phyloP scores from a whole-genome alignment of 1,140 invertebrate species.

The Pectinophora gossypiella region DNA sequence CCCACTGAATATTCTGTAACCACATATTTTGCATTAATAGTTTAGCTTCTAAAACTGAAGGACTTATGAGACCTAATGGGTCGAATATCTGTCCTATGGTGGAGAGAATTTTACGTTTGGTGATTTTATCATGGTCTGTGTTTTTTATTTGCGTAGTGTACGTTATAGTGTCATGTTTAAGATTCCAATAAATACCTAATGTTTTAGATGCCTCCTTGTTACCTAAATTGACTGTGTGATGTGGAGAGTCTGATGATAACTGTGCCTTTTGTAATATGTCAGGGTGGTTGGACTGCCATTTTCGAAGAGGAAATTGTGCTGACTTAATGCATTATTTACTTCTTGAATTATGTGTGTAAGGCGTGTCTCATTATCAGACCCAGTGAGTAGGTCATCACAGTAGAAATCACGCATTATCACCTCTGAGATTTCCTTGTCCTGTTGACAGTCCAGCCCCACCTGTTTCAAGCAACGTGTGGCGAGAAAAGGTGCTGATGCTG shows the following conservation, averaged over 20 bases:
- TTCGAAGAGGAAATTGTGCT: slow-evolving; percentile 4
- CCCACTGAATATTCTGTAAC: slow-evolving; percentile 34
- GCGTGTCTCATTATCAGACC: slow-evolving; percentile 14
- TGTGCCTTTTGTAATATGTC: neutral
- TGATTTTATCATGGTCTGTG: slow-evolving; percentile 17
- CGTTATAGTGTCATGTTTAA: neutral
- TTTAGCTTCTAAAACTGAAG: slow-evolving; percentile 34
- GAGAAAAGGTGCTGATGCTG: slow-evolving; percentile 33
- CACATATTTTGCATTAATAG: slow-evolving; percentile 44
- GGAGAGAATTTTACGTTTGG: slow-evolving; percentile 36
- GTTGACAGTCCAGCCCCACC: slow-evolving; percentile 26
- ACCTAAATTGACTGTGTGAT: neutral
- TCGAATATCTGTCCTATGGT: slow-evolving; percentile 29
- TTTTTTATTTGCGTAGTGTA: slow-evolving; percentile 18
- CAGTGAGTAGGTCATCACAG: slow-evolving; percentile 59
- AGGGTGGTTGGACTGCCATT: neutral
- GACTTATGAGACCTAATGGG: slow-evolving; percentile 34
- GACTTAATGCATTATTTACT: slow-evolving; percentile 13
- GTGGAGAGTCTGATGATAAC: neutral
- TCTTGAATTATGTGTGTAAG: slow-evolving; percentile 14
- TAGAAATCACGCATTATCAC: slow-evolving; percentile 47
- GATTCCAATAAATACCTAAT: neutral
- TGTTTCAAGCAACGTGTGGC: slow-evolving; percentile 41
- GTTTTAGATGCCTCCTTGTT: neutral
- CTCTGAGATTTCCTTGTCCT: slow-evolving; percentile 22